These are phyloP conservation scores for Meandrina meandrites DNA, from an alignment of 92 coral and sea anemone genomes.

Conservation along the genomic window DNA sequence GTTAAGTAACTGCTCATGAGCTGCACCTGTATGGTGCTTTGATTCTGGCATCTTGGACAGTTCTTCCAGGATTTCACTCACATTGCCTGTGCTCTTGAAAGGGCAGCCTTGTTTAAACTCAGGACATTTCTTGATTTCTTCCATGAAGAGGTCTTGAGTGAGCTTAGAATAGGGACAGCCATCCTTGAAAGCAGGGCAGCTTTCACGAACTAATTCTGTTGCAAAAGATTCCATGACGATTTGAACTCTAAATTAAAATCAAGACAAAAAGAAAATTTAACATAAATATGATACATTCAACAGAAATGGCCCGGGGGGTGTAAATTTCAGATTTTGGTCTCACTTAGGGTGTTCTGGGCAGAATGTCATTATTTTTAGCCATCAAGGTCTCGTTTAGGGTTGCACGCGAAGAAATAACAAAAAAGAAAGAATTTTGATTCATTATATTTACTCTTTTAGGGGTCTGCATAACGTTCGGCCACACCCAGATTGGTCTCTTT, in stretches of 20 bases:
- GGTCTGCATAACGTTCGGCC: too few species aligned
- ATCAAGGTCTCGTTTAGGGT: too few species aligned
- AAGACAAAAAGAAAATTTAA: not conserved
- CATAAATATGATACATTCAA: too few species aligned
- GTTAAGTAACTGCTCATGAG: constrained; percentile 67
- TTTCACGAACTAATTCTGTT: constrained; percentile 43
- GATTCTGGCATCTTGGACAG: constrained; percentile 77
- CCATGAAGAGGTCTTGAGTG: constrained; percentile 63
- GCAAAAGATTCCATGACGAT: constrained; percentile 52
- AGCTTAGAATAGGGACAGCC: constrained; percentile 92
- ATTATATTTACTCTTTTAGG: too few species aligned
- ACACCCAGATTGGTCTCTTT: too few species aligned
- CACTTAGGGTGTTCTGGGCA: too few species aligned
- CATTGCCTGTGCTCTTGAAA: constrained; percentile 68
- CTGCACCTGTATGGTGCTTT: constrained; percentile 69
- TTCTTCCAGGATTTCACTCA: constrained; percentile 65
- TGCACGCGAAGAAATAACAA: too few species aligned
- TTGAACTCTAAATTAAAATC: not conserved
- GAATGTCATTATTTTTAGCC: too few species aligned
- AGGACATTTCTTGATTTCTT: constrained; percentile 88
- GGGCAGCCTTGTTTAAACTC: constrained; percentile 84
- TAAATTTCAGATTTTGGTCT: too few species aligned
- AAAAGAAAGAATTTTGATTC: too few species aligned
- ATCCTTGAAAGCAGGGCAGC: constrained; percentile 90
- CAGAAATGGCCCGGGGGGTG: too few species aligned